Evolutionary conservation across 23 tunicate genomes (phyloP), one percentile per base, ranked within the genome.

Genomic region (Oikopleura vanhoeffeni): DNA sequence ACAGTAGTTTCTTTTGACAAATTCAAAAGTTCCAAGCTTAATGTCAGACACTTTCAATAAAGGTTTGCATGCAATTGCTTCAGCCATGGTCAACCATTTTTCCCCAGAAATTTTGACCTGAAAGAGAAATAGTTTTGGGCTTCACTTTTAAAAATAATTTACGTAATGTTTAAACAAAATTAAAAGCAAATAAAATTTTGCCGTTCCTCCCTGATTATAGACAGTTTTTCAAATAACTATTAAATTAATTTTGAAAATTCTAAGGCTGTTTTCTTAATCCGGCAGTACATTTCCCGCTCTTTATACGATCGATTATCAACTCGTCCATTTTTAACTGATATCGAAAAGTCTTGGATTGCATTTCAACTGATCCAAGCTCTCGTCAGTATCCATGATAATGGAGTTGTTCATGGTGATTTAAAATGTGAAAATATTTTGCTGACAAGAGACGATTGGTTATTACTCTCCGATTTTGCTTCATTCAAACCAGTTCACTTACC

Each of bases 291-390:
- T 8, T 49, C 60, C 18, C 60, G 60, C 8, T 49, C 60, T 83
- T 41, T 93, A 36, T 93, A 93, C 86, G 98, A 93, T 67, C 88
- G 98, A n/a, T 84, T 93, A 18, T 89, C 94, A 83, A 93, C 94
- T 2, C 75, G 98, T 38, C 98, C 98, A 1, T 93, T 90, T 85
- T 88, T 87, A 41, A 90, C 86, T 33, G 83, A 85, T 49, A 86
- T 88, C 41, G 98, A 93, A 67, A 86, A 88, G 2, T 49, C 75
- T 40, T 93, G 98, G 98, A 88, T 90, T 40, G 89, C 98, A 0
- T 93, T 89, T 86, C 98, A 93, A 85, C 87, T 93, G 36, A 41
- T 93, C 1, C 88, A 93, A 86, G 98, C 98, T 0, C 60, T 93
- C 0, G 90, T 88, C 77, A 92, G 90, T 42, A 90, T 93, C 87